Conservation (phyloP, 2,113 vertebrate genomes). For the Boulengeromyrus knoepffleri region DNA sequence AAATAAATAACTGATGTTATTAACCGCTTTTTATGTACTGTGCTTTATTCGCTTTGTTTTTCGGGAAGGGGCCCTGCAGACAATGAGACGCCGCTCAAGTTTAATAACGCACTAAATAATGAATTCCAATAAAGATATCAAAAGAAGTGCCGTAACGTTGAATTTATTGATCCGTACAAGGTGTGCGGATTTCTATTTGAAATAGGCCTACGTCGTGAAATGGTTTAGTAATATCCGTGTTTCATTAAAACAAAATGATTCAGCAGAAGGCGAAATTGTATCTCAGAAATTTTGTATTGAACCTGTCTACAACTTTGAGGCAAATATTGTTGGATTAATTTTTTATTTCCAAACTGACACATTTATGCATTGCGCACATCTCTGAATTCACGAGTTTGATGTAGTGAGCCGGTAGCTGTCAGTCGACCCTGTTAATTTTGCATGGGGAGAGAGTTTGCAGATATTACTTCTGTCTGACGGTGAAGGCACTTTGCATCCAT, state of each 20-base stretch:
- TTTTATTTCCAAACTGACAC: background rate
- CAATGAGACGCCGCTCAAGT: background rate
- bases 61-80: background rate
- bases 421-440: background rate
- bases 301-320: background rate
- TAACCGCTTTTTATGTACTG: background rate
- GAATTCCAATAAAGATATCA: background rate
- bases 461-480: background rate
- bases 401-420: background rate
- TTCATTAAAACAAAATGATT: background rate
- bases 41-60: background rate
- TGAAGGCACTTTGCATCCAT: background rate
- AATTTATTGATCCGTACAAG: background rate
- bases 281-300: background rate
- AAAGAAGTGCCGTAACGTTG: background rate
- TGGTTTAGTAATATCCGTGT: constrained; percentile 6
- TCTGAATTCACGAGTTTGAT: background rate
- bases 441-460: background rate
- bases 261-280: background rate
- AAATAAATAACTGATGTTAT: background rate
- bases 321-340: background rate
- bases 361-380: background rate
- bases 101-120: constrained; percentile 1
- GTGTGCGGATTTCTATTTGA: background rate
- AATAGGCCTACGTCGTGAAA: background rate